Conservation (phyloP, 2,888 invertebrate genomes). For the Phasia obesa region DNA sequence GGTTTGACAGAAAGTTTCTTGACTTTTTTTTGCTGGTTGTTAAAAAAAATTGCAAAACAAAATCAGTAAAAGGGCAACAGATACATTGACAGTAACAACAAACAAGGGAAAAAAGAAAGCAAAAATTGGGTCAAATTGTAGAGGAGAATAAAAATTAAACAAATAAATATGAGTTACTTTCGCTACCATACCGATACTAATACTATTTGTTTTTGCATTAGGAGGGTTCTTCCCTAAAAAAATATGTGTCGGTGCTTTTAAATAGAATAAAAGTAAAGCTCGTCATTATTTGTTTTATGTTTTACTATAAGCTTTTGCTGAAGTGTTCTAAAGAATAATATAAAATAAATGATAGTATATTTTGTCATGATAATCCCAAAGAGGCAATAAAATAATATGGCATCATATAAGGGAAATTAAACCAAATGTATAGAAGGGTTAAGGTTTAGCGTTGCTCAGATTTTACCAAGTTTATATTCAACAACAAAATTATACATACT, state of each 20-base stretch:
- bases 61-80: neutral
- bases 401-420: too few relatives aligned
- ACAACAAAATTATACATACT: neutral
- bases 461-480: too few relatives aligned
- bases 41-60: neutral
- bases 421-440: too few relatives aligned
- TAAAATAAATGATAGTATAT: too few relatives aligned
- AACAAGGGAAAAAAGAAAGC: constrained; percentile 8
- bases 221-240: neutral
- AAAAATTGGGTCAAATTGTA: constrained; percentile 41
- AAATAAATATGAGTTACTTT: neutral
- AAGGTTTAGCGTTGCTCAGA: too few relatives aligned
- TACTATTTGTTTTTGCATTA: neutral
- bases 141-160: neutral
- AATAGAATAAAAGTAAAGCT: neutral
- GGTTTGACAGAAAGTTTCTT: neutral
- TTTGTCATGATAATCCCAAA: too few relatives aligned
- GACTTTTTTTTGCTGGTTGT: neutral
- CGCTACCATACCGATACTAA: neutral
- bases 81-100: constrained; percentile 2
- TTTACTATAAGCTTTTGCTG: too few relatives aligned
- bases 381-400: too few relatives aligned
- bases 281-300: too few relatives aligned
- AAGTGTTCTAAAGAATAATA: too few relatives aligned
- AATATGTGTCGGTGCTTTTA: neutral